These are phyloP conservation scores for Lampris megalopsis DNA, from an alignment of 2,113 vertebrate species.

Conservation along the genomic window DNA sequence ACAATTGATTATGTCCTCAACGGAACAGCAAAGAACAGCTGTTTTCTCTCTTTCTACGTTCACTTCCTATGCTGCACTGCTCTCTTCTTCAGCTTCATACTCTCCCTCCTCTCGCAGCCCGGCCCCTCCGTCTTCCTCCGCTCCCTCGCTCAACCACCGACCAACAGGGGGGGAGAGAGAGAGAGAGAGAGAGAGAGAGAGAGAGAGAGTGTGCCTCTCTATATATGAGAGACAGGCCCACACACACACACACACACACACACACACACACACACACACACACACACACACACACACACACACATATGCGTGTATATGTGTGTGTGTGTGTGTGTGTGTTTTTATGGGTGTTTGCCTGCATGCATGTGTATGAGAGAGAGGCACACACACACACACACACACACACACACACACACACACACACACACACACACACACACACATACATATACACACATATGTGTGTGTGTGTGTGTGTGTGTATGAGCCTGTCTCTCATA, in stretches of 20 bases:
- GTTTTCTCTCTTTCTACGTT: conserved; percentile 54
- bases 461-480: conserved; percentile 22
- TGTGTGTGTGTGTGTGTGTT: background rate
- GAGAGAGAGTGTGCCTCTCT: too few species aligned
- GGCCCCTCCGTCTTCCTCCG: background rate
- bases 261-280: too few species aligned
- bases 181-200: too few species aligned
- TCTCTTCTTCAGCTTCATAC: conserved; percentile 25
- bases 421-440: too few species aligned
- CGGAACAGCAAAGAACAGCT: conserved; percentile 59
- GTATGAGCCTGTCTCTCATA: too few species aligned
- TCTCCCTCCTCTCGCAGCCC: background rate
- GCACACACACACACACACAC: too few species aligned
- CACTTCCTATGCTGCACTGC: conserved; percentile 18
- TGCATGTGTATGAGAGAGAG: background rate
- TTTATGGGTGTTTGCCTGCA: background rate
- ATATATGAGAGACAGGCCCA: too few species aligned
- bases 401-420: too few species aligned
- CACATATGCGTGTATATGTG: background rate
- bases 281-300: too few species aligned
- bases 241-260: too few species aligned
- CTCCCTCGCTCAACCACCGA: background rate
- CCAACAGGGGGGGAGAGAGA: too few species aligned
- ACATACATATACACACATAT: background rate
- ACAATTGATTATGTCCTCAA: conserved; percentile 61